phyloP scores from a whole-genome alignment of 2,113 vertebrate species.

The Murina feae region DNA sequence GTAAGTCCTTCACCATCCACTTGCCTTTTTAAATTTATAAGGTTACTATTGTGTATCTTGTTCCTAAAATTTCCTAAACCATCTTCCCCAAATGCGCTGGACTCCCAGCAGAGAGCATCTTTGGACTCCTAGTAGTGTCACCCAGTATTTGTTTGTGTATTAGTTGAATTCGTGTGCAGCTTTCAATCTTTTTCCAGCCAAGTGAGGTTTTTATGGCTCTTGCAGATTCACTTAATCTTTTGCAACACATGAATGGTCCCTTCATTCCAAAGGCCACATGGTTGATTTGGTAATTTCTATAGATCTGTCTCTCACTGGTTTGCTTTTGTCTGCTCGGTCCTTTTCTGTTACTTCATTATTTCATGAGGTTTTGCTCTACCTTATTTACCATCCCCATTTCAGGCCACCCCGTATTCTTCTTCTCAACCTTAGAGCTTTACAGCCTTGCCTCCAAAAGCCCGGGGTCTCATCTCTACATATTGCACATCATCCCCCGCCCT shows the following conservation, averaged over 20 bases:
- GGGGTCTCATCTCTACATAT: not conserved
- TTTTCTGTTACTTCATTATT: conserved; percentile 77
- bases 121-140: conserved; percentile 62
- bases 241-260: conserved; percentile 79
- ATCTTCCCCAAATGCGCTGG: not conserved
- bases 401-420: conserved; percentile 49
- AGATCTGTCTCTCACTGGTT: conserved; percentile 74
- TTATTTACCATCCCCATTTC: conserved; percentile 62
- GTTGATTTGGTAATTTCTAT: conserved; percentile 82
- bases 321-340: conserved; percentile 75
- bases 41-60: not conserved
- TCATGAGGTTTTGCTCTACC: conserved; percentile 67
- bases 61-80: conserved; percentile 34
- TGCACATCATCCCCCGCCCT: not conserved
- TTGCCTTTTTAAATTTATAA: not conserved
- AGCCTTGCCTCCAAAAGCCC: not conserved
- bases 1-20: not conserved
- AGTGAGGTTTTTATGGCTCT: conserved; percentile 73
- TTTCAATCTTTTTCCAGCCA: conserved; percentile 68
- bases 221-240: conserved; percentile 79
- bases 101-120: conserved; percentile 33
- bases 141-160: conserved; percentile 58
- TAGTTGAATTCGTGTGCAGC: conserved; percentile 60
- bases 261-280: conserved; percentile 79
- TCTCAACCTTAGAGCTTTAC: conserved; percentile 31